Evolutionary conservation across 2,113 vertebrate species (phyloP).

Genomic region (Origma solitaria): DNA sequence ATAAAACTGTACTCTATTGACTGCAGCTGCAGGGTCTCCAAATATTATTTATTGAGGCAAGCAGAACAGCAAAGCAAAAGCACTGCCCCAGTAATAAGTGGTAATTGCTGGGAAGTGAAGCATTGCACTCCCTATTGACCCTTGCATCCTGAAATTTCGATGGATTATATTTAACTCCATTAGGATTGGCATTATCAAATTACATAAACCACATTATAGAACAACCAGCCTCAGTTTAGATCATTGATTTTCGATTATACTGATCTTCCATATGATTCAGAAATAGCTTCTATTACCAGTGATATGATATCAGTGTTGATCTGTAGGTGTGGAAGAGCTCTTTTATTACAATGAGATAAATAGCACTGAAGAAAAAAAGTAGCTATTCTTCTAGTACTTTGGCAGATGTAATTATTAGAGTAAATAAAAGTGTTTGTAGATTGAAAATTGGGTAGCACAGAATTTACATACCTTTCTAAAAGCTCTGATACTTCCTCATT

Average conservation of each 20-base stretch:
- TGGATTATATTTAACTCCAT: slow-evolving; percentile 92
- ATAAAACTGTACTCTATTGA: slow-evolving; percentile 89
- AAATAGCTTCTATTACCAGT: slow-evolving; percentile 18
- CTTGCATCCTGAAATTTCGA: slow-evolving; percentile 85
- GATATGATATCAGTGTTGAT: slow-evolving; percentile 19
- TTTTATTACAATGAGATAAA: neutral
- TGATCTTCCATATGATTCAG: slow-evolving; percentile 16
- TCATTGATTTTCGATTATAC: slow-evolving; percentile 95
- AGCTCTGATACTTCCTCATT: neutral
- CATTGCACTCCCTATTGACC: slow-evolving; percentile 83
- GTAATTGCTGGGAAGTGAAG: slow-evolving; percentile 94
- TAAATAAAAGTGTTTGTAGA: neutral
- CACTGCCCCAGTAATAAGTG: slow-evolving; percentile 87
- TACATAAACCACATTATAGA: slow-evolving; percentile 76
- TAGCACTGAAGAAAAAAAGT: neutral
- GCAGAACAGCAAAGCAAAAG: slow-evolving; percentile 76
- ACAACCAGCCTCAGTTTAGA: slow-evolving; percentile 58
- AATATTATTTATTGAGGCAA: slow-evolving; percentile 92
- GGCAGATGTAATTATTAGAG: neutral
- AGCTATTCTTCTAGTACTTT: neutral
- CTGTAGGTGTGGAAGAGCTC: neutral
- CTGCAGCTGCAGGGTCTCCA: slow-evolving; percentile 83
- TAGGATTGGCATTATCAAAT: slow-evolving; percentile 96
- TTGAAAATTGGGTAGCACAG: neutral
- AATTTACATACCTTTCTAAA: neutral